These are phyloP conservation scores for Melanargia galathea DNA, from an alignment of 2,888 invertebrate species.

Conservation along the genomic window DNA sequence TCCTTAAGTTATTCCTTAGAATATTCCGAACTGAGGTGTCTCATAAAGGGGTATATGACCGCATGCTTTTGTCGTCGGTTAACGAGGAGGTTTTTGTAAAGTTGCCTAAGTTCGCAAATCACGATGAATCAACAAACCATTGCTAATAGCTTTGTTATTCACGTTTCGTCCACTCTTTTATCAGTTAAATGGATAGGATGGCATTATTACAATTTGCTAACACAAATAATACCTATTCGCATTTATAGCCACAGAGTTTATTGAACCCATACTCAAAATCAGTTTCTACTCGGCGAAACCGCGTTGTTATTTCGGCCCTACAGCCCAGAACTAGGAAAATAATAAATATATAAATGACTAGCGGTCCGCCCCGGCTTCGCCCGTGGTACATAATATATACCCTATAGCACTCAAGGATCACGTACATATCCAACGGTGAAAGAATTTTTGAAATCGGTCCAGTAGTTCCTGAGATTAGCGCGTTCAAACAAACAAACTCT, in stretches of 20 bases:
- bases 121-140: conserved; percentile 15
- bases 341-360: no score
- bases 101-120: conserved; percentile 11
- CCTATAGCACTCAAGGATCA: no score
- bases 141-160: conserved; percentile 20
- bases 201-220: background rate
- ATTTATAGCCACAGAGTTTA: background rate
- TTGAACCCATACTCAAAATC: background rate
- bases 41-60: conserved; percentile 29
- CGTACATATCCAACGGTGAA: no score
- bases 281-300: no score
- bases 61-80: conserved; percentile 21
- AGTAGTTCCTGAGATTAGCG: no score
- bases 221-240: no score
- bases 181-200: background rate
- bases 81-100: conserved; percentile 17
- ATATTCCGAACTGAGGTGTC: conserved; percentile 27
- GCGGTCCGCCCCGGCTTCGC: no score
- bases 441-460: no score
- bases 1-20: conserved; percentile 20
- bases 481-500: no score
- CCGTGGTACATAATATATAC: no score
- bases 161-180: conserved; percentile 4
- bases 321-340: no score
- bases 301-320: no score